Conservation (phyloP, 1,140 invertebrate genomes). For the Mamestra configurata region DNA sequence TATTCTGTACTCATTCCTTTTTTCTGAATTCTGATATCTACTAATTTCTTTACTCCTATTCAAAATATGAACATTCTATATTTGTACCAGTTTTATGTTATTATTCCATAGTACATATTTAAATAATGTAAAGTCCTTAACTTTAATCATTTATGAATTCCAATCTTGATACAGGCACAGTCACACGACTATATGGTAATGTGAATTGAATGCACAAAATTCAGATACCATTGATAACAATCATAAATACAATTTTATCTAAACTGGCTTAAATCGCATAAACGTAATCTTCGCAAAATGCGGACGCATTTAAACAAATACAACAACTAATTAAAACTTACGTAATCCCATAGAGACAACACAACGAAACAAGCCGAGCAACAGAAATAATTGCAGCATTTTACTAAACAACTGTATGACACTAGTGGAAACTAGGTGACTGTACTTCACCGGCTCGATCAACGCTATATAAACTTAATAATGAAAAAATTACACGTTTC, state of each 20-base stretch:
- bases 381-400: constrained; percentile 53
- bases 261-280: not conserved
- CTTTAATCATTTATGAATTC: no score
- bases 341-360: constrained; percentile 54
- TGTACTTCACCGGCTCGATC: constrained; percentile 41
- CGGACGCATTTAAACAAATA: not conserved
- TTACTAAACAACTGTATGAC: constrained; percentile 42
- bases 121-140: no score
- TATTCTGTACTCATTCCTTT: no score
- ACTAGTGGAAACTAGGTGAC: constrained; percentile 48
- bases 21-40: no score
- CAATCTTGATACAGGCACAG: no score
- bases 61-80: no score
- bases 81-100: no score
- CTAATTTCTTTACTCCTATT: no score
- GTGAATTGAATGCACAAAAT: not conserved
- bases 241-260: not conserved
- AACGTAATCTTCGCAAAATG: not conserved
- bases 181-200: not conserved
- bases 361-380: constrained; percentile 44
- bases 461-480: constrained; percentile 63
- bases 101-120: no score
- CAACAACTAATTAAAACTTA: constrained; percentile 53
- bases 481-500: constrained; percentile 59
- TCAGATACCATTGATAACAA: not conserved